Evolutionary conservation across 2,888 invertebrate genomes (phyloP), one percentile per base, ranked within the genome.

Genomic region (Oscheius sp.): DNA sequence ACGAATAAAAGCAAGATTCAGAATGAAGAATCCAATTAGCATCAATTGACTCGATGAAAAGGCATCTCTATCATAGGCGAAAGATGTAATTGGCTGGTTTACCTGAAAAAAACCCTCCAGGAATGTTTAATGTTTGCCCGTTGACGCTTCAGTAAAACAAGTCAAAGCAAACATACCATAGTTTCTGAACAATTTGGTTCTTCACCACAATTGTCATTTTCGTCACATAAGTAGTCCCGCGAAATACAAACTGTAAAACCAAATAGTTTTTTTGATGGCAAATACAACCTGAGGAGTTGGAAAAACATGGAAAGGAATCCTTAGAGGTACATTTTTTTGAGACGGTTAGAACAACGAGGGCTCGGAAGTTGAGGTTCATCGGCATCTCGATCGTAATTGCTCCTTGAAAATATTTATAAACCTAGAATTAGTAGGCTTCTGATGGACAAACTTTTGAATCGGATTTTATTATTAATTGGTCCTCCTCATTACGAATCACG

Each of bases 341-440:
- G 22, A 59, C 47, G 1, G 75, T 68, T 24, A 75, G 67, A 9
- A 69, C 14, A 1, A 75, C 22, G 41, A 73, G 67, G 2, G 75
- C 72, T 8, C 73, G 73, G 28, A 73, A 75, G 45, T 75, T 75
- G 32, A 75, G 36, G 33, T 75, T 75, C 73, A 75, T 73, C 41
- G 75, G 75, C 33, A 75, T 75, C 17, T 59, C 41, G 12, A 75
- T 20, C 44, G 50, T 50, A 2, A 75, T 68, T 3, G 73, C 67
- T 8, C 70, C 67, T 8, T 47, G 32, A 61, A 73, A 64, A 22
- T 65, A 26, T 14, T 69, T 73, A 49, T 75, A 75, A 9, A 70
- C 71, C 71, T 73, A 56, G 24, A 71, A 3, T 24, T 12, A 17
- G 17, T 30, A 2, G n/a, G 26, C 2, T 41, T 28, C 14, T 30